A percentile compares a stretch with the other conserved stretches of the same genome.
Evolutionary conservation across 2,113 vertebrate species (phyloP).

Genomic region (Orycteropus afer): DNA sequence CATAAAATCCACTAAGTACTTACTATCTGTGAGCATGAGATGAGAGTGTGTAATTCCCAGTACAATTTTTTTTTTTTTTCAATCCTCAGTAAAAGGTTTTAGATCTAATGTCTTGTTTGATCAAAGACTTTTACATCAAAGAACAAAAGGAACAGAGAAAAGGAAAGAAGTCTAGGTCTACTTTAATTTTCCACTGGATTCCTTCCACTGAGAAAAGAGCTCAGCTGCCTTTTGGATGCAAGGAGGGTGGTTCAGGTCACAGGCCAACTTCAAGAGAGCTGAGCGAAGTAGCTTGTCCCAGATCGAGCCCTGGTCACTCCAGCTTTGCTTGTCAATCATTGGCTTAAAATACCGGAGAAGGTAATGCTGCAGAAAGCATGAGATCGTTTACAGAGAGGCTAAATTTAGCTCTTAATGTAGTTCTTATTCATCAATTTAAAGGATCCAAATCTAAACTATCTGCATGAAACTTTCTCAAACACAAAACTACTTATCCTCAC

Average conservation of each 20-base stretch:
- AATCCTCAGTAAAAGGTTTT: conserved; percentile 48
- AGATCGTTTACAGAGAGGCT: conserved; percentile 41
- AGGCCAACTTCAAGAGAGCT: conserved; percentile 48
- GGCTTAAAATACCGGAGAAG: conserved; percentile 76
- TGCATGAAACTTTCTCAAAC: not conserved
- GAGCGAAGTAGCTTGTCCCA: conserved; percentile 54
- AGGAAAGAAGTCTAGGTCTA: conserved; percentile 33
- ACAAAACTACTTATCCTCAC: not conserved
- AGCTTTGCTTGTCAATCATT: conserved; percentile 76
- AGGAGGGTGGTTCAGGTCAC: conserved; percentile 61
- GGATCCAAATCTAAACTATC: conserved; percentile 1
- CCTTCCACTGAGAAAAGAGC: conserved; percentile 65
- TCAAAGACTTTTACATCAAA: conserved; percentile 67
- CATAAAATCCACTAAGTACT: conserved; percentile 25
- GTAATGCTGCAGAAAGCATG: conserved; percentile 56
- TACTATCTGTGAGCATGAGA: not conserved
- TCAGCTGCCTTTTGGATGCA: conserved; percentile 54
- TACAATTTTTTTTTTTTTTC: not conserved
- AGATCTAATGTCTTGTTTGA: conserved; percentile 47
- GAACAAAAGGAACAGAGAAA: conserved; percentile 59
- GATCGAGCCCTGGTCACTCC: conserved; percentile 47
- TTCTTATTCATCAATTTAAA: not conserved
- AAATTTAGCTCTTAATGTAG: conserved; percentile 56
- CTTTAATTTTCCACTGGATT: conserved; percentile 72
- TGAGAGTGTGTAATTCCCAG: not conserved